Base-by-base conservation (phyloP, 1,140 invertebrate species). In the Drosophila serrata region DNA sequence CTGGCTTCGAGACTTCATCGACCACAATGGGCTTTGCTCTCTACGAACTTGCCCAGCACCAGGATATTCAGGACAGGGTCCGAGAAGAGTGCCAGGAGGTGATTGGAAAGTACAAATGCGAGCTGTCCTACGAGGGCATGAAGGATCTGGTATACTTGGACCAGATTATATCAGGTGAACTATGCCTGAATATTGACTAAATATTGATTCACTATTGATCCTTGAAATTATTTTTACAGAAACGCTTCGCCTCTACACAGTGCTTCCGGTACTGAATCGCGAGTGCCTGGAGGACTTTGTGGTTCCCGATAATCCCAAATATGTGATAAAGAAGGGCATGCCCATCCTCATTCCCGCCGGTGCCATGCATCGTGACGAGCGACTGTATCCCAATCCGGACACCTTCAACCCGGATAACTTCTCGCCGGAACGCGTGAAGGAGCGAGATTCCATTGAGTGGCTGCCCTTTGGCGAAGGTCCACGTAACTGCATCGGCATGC, bases 401-500 rank as follows among this genome's bases (percentile, higher is more conserved):
- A 80, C 68, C 17, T 96, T 95, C 73, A 93, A 95, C 84, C 96
- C 96, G 0, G 95, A 96, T n/a, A 92, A 95, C 65, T 96, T 96
- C 78, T 74, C 93, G 0, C 92, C 94, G 0, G 95, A 95, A 53
- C 94, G 94, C 27, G 78, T 90, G 6, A 72, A 82, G n/a, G 85
- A 90, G 29, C 92, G 95, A 0, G 93, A 92, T 58, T 93, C 79
- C 0, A 92, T 92, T 13, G 79, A 94, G 17, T 95, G 93, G 84
- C 81, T 96, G 29, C 94, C 95, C 0, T 96, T 96, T 72, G 95
- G 96, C 1, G 92, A 92, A 19, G 92, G 92, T n/a, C 92, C 92
- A 3, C 75, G 92, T 0, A 92, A 91, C 60, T 93, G 92, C 61
- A 81, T 91, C 49, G 96, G 95, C n/a, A 93, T 95, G 92, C 92